phyloP scores from a whole-genome alignment of 1,140 invertebrate genomes.

The Gryllus bimaculatus region DNA sequence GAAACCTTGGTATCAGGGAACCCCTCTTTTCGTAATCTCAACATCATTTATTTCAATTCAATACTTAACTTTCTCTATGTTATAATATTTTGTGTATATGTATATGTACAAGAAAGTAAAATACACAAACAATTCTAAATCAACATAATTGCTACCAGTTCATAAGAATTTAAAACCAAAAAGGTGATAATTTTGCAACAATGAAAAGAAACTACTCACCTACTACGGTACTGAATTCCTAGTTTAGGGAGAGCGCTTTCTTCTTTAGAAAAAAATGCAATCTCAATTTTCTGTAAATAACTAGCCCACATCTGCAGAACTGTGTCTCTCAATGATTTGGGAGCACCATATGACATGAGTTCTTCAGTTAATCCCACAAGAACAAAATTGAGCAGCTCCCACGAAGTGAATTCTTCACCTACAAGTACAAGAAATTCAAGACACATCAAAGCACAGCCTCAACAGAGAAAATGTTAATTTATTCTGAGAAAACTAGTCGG shows the following conservation, averaged over 20 bases:
- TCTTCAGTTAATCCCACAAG: slow-evolving; percentile 49
- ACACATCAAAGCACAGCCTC: slow-evolving; percentile 6
- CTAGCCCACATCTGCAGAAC: slow-evolving; percentile 51
- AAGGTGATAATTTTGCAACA: too few species aligned
- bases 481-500: too few species aligned
- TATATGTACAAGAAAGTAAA: too few species aligned
- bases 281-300: slow-evolving; percentile 48
- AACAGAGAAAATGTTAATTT: too few species aligned
- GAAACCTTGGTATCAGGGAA: too few species aligned
- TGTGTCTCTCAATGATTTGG: slow-evolving; percentile 43
- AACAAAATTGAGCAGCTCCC: slow-evolving; percentile 56
- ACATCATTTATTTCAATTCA: too few species aligned
- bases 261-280: slow-evolving; percentile 44
- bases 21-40: too few species aligned
- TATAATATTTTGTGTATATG: too few species aligned
- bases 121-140: too few species aligned
- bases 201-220: slow-evolving; percentile 30
- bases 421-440: slow-evolving; percentile 20
- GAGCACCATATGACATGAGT: slow-evolving; percentile 44
- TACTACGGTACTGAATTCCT: slow-evolving; percentile 36
- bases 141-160: too few species aligned
- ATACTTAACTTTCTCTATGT: too few species aligned
- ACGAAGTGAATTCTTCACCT: slow-evolving; percentile 43
- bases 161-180: too few species aligned
- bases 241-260: slow-evolving; percentile 41